These are phyloP conservation scores for Calephelis perditalis DNA, from an alignment of 2,888 invertebrate genomes.

Conservation along the genomic window DNA sequence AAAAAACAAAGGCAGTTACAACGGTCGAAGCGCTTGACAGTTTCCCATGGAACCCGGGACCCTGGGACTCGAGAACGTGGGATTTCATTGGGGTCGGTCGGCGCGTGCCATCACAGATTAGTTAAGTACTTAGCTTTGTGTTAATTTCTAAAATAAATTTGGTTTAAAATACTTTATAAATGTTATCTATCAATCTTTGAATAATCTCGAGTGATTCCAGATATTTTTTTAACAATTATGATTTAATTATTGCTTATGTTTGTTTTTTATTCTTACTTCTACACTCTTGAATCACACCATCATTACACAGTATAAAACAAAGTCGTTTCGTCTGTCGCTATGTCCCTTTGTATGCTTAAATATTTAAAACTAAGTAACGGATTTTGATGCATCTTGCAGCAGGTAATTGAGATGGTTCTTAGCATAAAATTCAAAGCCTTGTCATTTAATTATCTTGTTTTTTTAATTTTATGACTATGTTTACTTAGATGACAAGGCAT, in stretches of 20 bases:
- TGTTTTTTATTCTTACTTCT: neutral
- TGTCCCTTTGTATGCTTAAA: too few relatives aligned
- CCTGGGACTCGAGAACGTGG: neutral
- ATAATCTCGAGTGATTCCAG: neutral
- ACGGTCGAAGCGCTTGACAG: constrained; percentile 2
- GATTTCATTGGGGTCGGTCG: neutral
- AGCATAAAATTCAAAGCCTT: too few relatives aligned
- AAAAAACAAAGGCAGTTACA: neutral
- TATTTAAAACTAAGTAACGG: too few relatives aligned
- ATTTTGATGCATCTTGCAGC: too few relatives aligned
- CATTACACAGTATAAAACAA: too few relatives aligned
- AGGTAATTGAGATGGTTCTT: too few relatives aligned
- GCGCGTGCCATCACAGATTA: constrained; percentile 2
- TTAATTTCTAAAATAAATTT: neutral
- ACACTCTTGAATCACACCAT: neutral
- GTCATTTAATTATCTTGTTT: too few relatives aligned
- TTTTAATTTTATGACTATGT: neutral
- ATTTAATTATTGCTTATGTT: too few relatives aligned
- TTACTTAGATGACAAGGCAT: too few relatives aligned
- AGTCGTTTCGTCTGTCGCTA: too few relatives aligned
- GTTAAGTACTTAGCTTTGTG: neutral
- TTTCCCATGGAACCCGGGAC: constrained; percentile 5
- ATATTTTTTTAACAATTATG: neutral
- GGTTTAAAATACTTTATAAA: neutral
- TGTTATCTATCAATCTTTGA: neutral